Percentiles rank a stretch among this genome's conserved stretches.
phyloP scores from a whole-genome alignment of 2,888 invertebrate species.

The Drosophila trichaetosa region DNA sequence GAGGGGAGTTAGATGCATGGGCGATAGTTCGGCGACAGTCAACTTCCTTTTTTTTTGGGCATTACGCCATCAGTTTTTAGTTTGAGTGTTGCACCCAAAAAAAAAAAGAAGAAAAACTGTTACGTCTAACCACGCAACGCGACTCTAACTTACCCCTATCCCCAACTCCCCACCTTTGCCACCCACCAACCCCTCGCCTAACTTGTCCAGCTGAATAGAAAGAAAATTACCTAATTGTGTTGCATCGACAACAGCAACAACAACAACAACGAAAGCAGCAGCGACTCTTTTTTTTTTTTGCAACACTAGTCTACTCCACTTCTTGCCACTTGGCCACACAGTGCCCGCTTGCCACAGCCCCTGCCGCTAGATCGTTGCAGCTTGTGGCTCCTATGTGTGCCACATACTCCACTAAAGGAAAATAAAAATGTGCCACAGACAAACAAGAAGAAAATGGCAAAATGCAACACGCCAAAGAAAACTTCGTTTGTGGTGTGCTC shows the following conservation, averaged over 20 bases:
- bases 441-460: constrained; percentile 53
- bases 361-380: constrained; percentile 14
- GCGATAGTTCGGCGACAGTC: constrained; percentile 8
- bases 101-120: constrained; percentile 36
- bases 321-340: constrained; percentile 30
- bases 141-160: constrained; percentile 2
- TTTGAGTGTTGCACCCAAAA: constrained; percentile 38
- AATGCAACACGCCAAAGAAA: constrained; percentile 38
- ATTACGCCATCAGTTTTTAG: constrained; percentile 52
- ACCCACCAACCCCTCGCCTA: background rate
- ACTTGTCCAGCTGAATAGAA: constrained; percentile 63
- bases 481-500: constrained; percentile 22
- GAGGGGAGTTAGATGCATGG: background rate
- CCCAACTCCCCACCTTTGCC: constrained; percentile 6
- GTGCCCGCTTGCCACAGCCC: background rate
- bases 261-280: constrained; percentile 9
- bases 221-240: constrained; percentile 82
- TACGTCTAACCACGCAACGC: constrained; percentile 70
- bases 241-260: constrained; percentile 61
- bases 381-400: constrained; percentile 64
- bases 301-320: constrained; percentile 72
- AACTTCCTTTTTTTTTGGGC: constrained; percentile 65
- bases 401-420: constrained; percentile 55
- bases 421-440: constrained; percentile 72
- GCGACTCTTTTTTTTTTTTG: constrained; percentile 59